Base-by-base conservation (phyloP, 2,888 invertebrate species). In the Pycnomerus fuliginosus region DNA sequence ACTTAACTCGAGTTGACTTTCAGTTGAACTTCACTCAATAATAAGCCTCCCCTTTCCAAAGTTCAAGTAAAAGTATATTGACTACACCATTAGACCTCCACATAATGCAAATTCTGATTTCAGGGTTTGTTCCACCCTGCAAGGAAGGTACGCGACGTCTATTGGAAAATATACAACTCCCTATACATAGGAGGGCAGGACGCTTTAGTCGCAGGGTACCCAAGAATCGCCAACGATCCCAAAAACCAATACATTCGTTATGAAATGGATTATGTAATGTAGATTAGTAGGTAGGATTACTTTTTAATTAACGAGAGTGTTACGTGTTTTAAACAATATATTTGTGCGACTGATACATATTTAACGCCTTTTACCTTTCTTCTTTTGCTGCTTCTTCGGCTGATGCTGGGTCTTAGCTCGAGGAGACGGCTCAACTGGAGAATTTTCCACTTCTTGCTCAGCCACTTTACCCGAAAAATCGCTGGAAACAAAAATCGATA, bases 151-250 rank as follows among this genome's bases (percentile, higher is more conserved):
- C 85, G 99, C 16, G 99, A 99, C 70, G 99, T 99, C 0, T 98
- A 98, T 70, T 99, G 99, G 99, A 99, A 99, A 75, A 96, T 97
- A 58, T 99, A 98, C 75, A 99, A 99, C 76, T 96, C 97, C 1
- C 78, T 99, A 37, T 99, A 99, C 67, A 98, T 99, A 60, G 99
- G 99, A 15, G 97, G 95, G 3, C 98, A 99, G 72, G 99, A 99
- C 72, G 91, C 98, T 1, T 77, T 99, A 36, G 95, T 99, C 16
- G 93, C 94, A 29, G 95, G 96, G 10, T 99, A 96, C 74, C 98
- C 99, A n/a, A 77, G 96, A 56, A 90, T 99, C 70, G 85, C 86
- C 53, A 94, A 98, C 70, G 97, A 97, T 72, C 91, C 93, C 41
- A 92, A 90, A 73, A 96, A 95, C 75, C 88, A 90, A 63, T 97